phyloP scores from a whole-genome alignment of 1,140 invertebrate genomes.

The Saccostrea echinata region DNA sequence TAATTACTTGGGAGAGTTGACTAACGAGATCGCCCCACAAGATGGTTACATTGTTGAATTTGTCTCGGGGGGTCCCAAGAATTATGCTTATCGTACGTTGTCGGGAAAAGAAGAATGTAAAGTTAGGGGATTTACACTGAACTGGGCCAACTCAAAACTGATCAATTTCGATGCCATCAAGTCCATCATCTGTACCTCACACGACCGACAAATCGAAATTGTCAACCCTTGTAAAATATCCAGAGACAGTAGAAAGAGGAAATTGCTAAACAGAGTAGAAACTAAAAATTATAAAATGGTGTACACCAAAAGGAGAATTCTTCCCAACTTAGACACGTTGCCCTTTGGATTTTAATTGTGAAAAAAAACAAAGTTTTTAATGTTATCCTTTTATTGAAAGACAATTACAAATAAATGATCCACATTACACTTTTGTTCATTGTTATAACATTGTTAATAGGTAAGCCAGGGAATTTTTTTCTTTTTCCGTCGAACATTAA shows the following conservation, averaged over 20 bases:
- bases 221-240: conserved; percentile 41
- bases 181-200: conserved; percentile 40
- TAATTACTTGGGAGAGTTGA: conserved; percentile 50
- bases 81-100: conserved; percentile 49
- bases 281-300: conserved; percentile 49
- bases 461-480: conserved; percentile 31
- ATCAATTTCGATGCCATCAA: conserved; percentile 48
- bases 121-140: conserved; percentile 45
- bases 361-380: not conserved
- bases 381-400: no score
- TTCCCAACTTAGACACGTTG: conserved; percentile 31
- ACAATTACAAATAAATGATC: no score
- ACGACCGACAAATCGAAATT: conserved; percentile 24
- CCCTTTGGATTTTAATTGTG: conserved; percentile 27
- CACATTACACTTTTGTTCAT: no score
- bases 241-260: conserved; percentile 45
- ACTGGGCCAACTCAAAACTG: conserved; percentile 29
- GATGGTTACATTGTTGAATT: conserved; percentile 50
- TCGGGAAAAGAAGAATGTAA: conserved; percentile 49
- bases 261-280: conserved; percentile 42
- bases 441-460: not conserved
- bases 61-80: conserved; percentile 59
- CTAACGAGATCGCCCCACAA: conserved; percentile 51
- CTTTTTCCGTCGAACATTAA: not conserved
- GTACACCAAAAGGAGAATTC: conserved; percentile 49